These are phyloP conservation scores for Trinectes maculatus DNA, from an alignment of 2,113 vertebrate species.

Conservation along the genomic window DNA sequence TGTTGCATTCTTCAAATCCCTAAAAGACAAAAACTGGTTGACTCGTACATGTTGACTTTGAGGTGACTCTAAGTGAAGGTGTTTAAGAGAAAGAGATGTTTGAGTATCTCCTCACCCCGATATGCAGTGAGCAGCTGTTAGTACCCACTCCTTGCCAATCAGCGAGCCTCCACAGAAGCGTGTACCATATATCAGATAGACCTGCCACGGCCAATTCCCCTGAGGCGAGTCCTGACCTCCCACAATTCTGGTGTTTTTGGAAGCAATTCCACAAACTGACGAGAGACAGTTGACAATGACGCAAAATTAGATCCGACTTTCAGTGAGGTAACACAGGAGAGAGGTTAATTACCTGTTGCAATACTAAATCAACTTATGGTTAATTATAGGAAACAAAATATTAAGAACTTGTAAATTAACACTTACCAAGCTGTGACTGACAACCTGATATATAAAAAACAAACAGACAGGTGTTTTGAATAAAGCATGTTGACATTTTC, in stretches of 20 bases:
- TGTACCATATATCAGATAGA: rapidly evolving
- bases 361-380: too few relatives aligned
- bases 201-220: constrained; percentile 51
- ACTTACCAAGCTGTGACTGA: constrained; percentile 41
- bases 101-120: background rate
- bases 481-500: too few relatives aligned
- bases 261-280: background rate
- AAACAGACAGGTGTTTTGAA: too few relatives aligned
- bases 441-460: constrained; percentile 44
- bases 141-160: constrained; percentile 42
- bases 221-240: constrained; percentile 3
- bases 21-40: background rate
- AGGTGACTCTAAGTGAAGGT: too few relatives aligned
- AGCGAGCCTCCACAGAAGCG: constrained; percentile 35
- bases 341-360: too few relatives aligned
- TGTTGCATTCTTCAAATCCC: rapidly evolving
- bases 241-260: background rate
- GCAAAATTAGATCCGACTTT: too few relatives aligned
- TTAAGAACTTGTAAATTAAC: background rate
- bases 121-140: constrained; percentile 45
- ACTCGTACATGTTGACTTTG: too few relatives aligned
- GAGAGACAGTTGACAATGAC: background rate
- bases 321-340: too few relatives aligned
- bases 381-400: too few relatives aligned
- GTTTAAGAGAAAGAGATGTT: too few relatives aligned